Percentiles rank a stretch among this genome's conserved stretches.
phyloP scores from a whole-genome alignment of 2,113 vertebrate genomes.

The Pachycephala philippinensis region DNA sequence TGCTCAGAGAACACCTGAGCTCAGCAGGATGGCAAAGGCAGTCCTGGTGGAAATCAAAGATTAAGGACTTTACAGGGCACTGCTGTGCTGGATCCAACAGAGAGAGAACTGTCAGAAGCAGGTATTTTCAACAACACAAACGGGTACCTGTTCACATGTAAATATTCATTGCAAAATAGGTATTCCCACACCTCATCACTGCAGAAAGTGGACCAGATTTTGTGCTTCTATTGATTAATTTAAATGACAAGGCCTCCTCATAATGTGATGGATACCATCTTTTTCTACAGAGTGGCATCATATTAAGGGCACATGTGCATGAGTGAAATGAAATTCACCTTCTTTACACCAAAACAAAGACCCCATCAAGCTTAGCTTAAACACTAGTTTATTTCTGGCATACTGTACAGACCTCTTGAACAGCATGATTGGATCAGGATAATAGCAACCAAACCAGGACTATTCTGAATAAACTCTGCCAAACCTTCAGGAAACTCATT shows the following conservation, averaged over 20 bases:
- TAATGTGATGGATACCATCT: not conserved
- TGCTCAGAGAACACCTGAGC: not conserved
- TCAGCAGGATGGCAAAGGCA: not conserved
- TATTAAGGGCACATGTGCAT: fast-evolving
- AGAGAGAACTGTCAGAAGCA: not conserved
- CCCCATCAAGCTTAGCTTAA: not conserved
- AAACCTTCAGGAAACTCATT: not conserved
- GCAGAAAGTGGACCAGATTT: not conserved
- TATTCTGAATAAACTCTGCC: not conserved
- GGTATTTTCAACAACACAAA: not conserved
- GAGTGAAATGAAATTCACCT: not conserved
- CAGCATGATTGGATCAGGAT: not conserved
- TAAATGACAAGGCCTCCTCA: not conserved
- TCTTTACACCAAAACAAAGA: not conserved
- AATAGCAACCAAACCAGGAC: not conserved
- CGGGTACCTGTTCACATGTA: not conserved
- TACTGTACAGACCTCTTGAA: not conserved
- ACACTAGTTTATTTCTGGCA: not conserved
- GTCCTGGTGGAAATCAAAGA: not conserved
- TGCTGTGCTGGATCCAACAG: not conserved
- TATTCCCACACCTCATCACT: not conserved
- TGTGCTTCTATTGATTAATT: not conserved
- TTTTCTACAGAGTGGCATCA: not conserved
- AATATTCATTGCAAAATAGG: not conserved
- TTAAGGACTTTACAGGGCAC: not conserved